Base-by-base conservation (phyloP, 2,888 invertebrate genomes). In the Cacoxenus indagator region DNA sequence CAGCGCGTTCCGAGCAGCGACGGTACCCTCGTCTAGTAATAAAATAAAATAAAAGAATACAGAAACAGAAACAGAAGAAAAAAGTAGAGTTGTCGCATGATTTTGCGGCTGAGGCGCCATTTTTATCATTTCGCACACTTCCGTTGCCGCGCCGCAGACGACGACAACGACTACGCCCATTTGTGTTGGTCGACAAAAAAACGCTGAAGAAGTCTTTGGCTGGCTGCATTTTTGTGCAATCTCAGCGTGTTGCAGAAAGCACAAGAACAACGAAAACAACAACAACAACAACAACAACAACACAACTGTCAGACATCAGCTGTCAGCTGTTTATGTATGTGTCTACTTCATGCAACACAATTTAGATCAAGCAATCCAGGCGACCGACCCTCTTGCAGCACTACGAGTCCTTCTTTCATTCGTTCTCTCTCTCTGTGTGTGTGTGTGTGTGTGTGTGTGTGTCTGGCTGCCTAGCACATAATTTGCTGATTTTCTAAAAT, bases 401-500 rank as follows among this genome's bases (percentile, higher is more conserved):
- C 51, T 6, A 19, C 19, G 4, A 17, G 19, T 22, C n/a, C 22
- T 51, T 22, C 48, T 48, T 17, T 19, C 51, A 51, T 22, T 1
- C 17, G 5, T 9, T 8, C 8, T n/a, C n/a, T n/a, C n/a, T n/a
- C n/a, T n/a, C n/a, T n/a, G n/a, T n/a, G n/a, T n/a, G n/a, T n/a
- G n/a, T n/a, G n/a, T n/a, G n/a, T n/a, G n/a, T n/a, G n/a, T n/a
- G n/a, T n/a, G n/a, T n/a, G n/a, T n/a, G n/a, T n/a, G n/a, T n/a
- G n/a, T n/a, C n/a, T n/a, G n/a, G n/a, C n/a, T n/a, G n/a, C n/a
- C n/a, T n/a, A n/a, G 80, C 79, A 80, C 80, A 80, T 80, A 80
- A 80, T 83, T 80, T 80, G 83, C 82, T 80, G 83, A 83, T 83
- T 80, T 83, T 80, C 31, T 74, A 80, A 29, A 80, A 76, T 80